These are phyloP conservation scores for Mormyrops boulengeri DNA, from an alignment of 2,797 vertebrate species.

Conservation along the genomic window DNA sequence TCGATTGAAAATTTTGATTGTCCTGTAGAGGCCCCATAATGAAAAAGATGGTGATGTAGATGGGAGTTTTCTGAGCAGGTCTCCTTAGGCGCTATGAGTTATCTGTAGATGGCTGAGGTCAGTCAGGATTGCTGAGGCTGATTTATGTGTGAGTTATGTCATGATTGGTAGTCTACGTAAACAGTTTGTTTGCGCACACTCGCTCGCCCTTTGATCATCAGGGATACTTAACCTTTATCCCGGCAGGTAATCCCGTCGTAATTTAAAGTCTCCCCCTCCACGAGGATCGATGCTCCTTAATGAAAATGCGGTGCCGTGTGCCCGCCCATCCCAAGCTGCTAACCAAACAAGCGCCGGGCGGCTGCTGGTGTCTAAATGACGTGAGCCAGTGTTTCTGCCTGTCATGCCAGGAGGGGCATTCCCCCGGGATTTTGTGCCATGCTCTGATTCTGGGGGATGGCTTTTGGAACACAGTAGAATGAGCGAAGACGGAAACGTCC, in stretches of 20 bases:
- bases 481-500: neutral
- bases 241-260: neutral
- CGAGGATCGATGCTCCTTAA: neutral
- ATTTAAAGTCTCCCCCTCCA: neutral
- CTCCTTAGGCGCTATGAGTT: neutral
- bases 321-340: neutral
- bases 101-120: neutral
- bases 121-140: neutral
- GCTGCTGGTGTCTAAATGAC: neutral
- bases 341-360: neutral
- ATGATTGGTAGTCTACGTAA: neutral
- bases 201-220: neutral
- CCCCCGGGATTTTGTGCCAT: neutral
- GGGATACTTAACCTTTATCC: conserved; percentile 2
- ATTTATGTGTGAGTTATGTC: conserved; percentile 1
- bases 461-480: neutral
- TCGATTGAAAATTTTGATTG: conserved; percentile 5
- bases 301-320: neutral
- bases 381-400: neutral
- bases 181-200: neutral
- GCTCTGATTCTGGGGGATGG: neutral
- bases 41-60: neutral
- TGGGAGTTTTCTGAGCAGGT: neutral
- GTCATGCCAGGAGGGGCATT: neutral
- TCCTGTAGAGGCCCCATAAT: neutral